phyloP scores from a whole-genome alignment of 2,113 vertebrate genomes.

The Neogale vison region DNA sequence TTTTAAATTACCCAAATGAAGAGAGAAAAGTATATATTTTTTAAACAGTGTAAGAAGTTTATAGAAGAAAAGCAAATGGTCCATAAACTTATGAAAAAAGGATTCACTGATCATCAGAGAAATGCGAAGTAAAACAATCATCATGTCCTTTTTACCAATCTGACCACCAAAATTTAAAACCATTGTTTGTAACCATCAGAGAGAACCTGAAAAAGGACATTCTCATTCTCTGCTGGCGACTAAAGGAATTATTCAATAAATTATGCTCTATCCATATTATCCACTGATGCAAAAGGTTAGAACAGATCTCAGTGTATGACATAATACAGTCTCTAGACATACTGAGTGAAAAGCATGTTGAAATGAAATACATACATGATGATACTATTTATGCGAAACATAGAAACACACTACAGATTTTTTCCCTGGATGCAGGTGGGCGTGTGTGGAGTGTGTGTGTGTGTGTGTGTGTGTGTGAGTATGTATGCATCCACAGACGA shows the following conservation, averaged over 20 bases:
- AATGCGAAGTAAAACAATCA: background rate
- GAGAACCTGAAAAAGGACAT: background rate
- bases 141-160: background rate
- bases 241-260: background rate
- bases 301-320: background rate
- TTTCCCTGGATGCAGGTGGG: background rate
- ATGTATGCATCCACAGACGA: fast-evolving
- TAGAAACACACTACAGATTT: background rate
- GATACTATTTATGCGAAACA: background rate
- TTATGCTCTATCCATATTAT: background rate
- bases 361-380: background rate
- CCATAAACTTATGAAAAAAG: background rate
- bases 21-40: background rate
- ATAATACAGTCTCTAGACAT: background rate
- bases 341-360: background rate
- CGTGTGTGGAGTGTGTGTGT: fast-evolving
- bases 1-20: slow-evolving; percentile 1
- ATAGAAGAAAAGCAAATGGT: background rate
- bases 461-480: fast-evolving
- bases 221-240: background rate
- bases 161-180: background rate
- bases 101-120: background rate
- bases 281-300: background rate
- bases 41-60: background rate
- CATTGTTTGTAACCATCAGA: background rate